Base-by-base conservation (phyloP, 2,797 vertebrate genomes). In the Pseudopleuronectes americanus region DNA sequence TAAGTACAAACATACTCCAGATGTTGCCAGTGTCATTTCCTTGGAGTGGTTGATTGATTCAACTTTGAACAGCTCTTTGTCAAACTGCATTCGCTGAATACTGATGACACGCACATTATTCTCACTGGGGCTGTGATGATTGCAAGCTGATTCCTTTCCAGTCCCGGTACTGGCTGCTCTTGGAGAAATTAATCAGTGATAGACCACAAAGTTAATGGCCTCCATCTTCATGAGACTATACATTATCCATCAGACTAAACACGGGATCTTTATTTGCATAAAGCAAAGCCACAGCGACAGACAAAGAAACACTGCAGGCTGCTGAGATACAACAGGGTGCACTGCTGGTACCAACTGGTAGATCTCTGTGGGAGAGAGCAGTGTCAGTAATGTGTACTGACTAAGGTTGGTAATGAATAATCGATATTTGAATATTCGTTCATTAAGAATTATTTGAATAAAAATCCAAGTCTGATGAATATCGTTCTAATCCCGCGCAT, bases 291-390 rank as follows among this genome's bases (percentile, higher is more conserved):
- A 58, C 68, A 28, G 9, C 8, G 52, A 67, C 17, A 12, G 57
- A 61, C 28, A 41, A 55, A 23, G 6, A 1, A 12, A 41, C 55
- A 17, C 28, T 56, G 43, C 31, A 63, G 54, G 28, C 36, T 28
- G 43, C 7, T 16, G 4, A 17, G 43, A 45, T 68, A 68, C 51
- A 41, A 12, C 69, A 54, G 52, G 31, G 79, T 68, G 72, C 43
- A 1, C 64, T 19, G 43, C 54, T 63, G 58, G 52, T 71, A 68
- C 81, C 80, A 80, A 75, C 84, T 87, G 88, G 76, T 41, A 2
- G 74, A 59, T 48, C 45, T 69, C 59, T 62, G 62, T 2, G 24
- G 61, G 64, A 31, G 16, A 12, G 23, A 63, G 21, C 7, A 23
- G 4, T 4, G 17, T 47, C 17, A 6, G 28, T 28, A 64, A 79